Evolutionary conservation across 2,888 invertebrate species (phyloP), one percentile per base, ranked within the genome.

Genomic region (Rhynchonema sp.): DNA sequence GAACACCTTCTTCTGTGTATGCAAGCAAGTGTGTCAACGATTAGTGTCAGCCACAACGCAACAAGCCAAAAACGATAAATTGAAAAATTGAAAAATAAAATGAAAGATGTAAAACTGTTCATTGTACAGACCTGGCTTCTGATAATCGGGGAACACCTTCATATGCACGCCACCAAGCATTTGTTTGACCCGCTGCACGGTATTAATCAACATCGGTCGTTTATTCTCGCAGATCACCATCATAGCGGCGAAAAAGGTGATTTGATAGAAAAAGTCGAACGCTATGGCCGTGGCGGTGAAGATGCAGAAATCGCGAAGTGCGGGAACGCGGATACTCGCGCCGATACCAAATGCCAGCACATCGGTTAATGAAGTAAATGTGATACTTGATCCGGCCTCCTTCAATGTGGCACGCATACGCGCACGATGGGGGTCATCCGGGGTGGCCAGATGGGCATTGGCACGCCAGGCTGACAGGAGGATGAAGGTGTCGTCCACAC

Each of bases 321-420:
- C 58, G 46, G 57, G 57, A 13, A 54, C 54, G 6, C 54, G 2
- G 1, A 52, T 52, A 1, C 29, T 58, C 1, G 30, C 29, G 29
- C 58, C 58, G 30, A 58, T 29, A 52, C 52, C 52, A 25, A 58
- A 58, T 3, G 58, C 58, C n/a, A 58, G 17, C 52, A 58, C 58
- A 30, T 58, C 58, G 23, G 49, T 58, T n/a, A 58, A 52, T n/a
- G 58, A 58, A n/a, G 58, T 58, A 30, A 58, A 58, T 9, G 29
- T 52, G 52, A 58, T 58, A 3, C 28, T 28, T 6, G 58, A 2
- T 49, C 49, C 58, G 2, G 58, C 58, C 30, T 58, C 58, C 25
- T 2, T 22, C 23, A 58, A 20, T 28, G 25, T 52, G 3, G 49
- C 57, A 17, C 2, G 29, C 23, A 28, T 30, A 2, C 30, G 30